phyloP scores from a whole-genome alignment of 2,888 invertebrate species.

The Rhamnusium bicolor region DNA sequence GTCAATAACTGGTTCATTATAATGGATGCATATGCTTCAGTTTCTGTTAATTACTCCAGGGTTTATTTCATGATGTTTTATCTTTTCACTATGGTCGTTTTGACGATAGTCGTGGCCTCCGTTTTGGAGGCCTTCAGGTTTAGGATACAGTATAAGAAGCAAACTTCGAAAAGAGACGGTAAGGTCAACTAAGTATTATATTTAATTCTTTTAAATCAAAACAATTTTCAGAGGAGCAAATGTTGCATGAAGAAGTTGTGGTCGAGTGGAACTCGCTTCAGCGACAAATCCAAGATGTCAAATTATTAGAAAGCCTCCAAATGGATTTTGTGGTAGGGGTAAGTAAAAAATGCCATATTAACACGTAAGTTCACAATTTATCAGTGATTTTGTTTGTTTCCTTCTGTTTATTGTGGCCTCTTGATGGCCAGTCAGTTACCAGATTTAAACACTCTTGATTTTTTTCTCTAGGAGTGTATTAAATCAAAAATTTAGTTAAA shows the following conservation, averaged over 20 bases:
- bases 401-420: no score
- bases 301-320: constrained; percentile 72
- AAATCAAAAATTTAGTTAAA: no score
- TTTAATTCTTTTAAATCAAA: constrained; percentile 9
- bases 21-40: constrained; percentile 88
- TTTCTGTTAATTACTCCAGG: constrained; percentile 79
- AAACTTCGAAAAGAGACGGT: constrained; percentile 86
- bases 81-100: constrained; percentile 91
- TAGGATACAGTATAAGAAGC: constrained; percentile 88
- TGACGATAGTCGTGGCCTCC: constrained; percentile 91
- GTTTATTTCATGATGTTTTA: constrained; percentile 93
- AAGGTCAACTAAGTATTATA: constrained; percentile 48
- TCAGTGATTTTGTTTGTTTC: no score
- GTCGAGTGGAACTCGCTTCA: constrained; percentile 81
- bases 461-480: no score
- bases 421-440: no score
- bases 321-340: constrained; percentile 72
- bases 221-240: constrained; percentile 78
- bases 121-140: constrained; percentile 91
- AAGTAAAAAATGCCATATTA: no score
- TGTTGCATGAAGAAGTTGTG: constrained; percentile 83
- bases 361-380: no score
- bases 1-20: constrained; percentile 95
- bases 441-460: no score
- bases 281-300: constrained; percentile 73